Evolutionary conservation across 2,797 vertebrate species (phyloP), one percentile per base, ranked within the genome.

Genomic region (Cirrhinus mrigala): DNA sequence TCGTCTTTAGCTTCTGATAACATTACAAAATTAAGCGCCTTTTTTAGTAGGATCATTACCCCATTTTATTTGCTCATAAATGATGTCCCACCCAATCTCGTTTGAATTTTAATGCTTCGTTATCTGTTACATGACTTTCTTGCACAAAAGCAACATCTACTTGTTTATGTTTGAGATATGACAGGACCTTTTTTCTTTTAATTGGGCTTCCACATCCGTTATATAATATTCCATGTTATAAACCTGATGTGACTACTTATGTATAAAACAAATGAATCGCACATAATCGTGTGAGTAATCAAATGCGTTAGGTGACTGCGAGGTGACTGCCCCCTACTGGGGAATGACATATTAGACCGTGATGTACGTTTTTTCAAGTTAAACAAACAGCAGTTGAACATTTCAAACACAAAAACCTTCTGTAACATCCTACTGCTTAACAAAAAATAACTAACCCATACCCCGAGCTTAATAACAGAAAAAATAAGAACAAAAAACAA

Each of bases 41-140:
- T 70, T 20, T 86, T 75, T 8, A 82, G 22, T 56, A 82, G 50
- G 22, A 70, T 82, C 24, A 70, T 58, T 16, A 82, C 62, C 5
- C 73, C 48, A 44, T 60, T 60, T 60, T 40, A 1, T 16, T 77
- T 77, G 14, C 75, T 77, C 1, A 1, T 60, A 24, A 58, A 77
- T 40, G 6, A 77, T 74, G 46, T 56, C 50, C 50, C 5, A 76
- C 29, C 73, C 50, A 37, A 10, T 37, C 52, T 58, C 20, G 6
- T 77, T 58, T 37, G 12, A 58, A 56, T 58, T 77, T n/a, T 6
- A 58, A 52, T 6, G 52, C 52, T 56, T 76, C 29, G 0, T 76
- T 76, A 56, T 77, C 11, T 15, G 20, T 77, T 58, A 58, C 0
- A 58, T 77, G 52, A 8, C 75, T 58, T 58, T 58, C 75, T 33